A percentile compares a stretch with the other conserved stretches of the same genome.
Conservation (phyloP, 2,888 invertebrate genomes). For the Zootermopsis nevadensis region DNA sequence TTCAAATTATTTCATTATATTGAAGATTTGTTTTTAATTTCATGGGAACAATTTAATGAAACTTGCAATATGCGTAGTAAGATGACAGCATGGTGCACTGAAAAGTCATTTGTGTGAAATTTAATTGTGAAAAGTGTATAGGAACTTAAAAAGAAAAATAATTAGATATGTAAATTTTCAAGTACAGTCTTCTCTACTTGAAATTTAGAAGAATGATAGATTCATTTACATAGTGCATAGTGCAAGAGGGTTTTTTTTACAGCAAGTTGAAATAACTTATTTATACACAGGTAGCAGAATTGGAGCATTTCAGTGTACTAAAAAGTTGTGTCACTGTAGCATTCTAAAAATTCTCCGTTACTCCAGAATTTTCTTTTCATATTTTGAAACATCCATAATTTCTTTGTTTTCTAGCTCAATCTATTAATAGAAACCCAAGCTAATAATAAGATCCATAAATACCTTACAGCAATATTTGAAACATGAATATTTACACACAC, state of each 20-base stretch:
- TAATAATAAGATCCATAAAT: constrained; percentile 39
- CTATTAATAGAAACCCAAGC: constrained; percentile 39
- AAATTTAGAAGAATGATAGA: background rate
- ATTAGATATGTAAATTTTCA: background rate
- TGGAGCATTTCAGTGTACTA: background rate
- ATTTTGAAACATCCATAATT: background rate
- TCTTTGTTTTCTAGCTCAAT: constrained; percentile 19
- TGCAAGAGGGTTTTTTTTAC: background rate
- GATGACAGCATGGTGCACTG: constrained; percentile 1
- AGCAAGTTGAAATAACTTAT: background rate
- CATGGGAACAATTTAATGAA: constrained; percentile 23
- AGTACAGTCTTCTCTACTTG: background rate
- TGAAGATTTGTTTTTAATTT: constrained; percentile 2
- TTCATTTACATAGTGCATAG: background rate
- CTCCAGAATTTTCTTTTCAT: background rate
- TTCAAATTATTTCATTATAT: background rate
- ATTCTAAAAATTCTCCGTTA: background rate
- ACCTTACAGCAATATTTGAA: constrained; percentile 37
- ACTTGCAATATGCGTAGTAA: constrained; percentile 20
- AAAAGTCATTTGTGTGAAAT: background rate
- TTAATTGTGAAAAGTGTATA: background rate
- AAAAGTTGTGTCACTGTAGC: background rate
- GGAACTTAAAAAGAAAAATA: constrained; percentile 20
- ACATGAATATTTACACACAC: constrained; percentile 20
- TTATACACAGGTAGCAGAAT: background rate